Conservation (phyloP, 2,113 vertebrate genomes). For the Cebidichthys violaceus region DNA sequence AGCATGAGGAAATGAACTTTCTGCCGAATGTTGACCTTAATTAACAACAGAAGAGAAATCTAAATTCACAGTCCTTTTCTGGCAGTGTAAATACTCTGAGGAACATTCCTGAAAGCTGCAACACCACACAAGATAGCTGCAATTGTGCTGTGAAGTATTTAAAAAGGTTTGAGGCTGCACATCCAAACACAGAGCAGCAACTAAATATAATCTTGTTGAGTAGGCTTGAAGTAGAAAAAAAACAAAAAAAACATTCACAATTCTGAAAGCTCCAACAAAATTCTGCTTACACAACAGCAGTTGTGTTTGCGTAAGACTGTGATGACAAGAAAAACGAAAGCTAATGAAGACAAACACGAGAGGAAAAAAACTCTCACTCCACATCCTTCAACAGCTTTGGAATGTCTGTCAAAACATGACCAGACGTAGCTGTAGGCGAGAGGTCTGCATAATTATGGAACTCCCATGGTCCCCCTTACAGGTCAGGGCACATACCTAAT, state of each 20-base stretch:
- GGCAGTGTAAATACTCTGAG: not conserved
- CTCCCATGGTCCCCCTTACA: slow-evolving; percentile 47
- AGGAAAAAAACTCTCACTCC: slow-evolving; percentile 46
- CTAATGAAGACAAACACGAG: slow-evolving; percentile 62
- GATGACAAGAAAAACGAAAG: slow-evolving; percentile 60
- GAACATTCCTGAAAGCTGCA: not conserved
- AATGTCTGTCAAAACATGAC: slow-evolving; percentile 76
- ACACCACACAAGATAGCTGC: slow-evolving; percentile 4
- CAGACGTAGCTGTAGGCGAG: slow-evolving; percentile 64
- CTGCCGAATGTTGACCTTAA: slow-evolving; percentile 1
- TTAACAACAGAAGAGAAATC: slow-evolving; percentile 31
- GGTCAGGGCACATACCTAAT: slow-evolving; percentile 61
- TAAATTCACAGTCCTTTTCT: not conserved
- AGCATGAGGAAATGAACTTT: slow-evolving; percentile 34
- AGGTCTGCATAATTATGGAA: slow-evolving; percentile 56
- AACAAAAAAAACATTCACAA: slow-evolving; percentile 9
- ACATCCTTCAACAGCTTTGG: slow-evolving; percentile 65
- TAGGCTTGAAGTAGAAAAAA: slow-evolving; percentile 13
- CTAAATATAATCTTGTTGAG: slow-evolving; percentile 44
- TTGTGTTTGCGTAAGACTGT: slow-evolving; percentile 44
- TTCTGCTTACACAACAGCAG: slow-evolving; percentile 30
- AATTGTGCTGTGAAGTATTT: slow-evolving; percentile 23
- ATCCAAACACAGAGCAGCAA: slow-evolving; percentile 36
- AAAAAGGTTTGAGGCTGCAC: slow-evolving; percentile 22
- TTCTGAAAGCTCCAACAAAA: slow-evolving; percentile 35